phyloP scores from a whole-genome alignment of 2,888 invertebrate genomes.

The Lordiphosa fenestrarum region DNA sequence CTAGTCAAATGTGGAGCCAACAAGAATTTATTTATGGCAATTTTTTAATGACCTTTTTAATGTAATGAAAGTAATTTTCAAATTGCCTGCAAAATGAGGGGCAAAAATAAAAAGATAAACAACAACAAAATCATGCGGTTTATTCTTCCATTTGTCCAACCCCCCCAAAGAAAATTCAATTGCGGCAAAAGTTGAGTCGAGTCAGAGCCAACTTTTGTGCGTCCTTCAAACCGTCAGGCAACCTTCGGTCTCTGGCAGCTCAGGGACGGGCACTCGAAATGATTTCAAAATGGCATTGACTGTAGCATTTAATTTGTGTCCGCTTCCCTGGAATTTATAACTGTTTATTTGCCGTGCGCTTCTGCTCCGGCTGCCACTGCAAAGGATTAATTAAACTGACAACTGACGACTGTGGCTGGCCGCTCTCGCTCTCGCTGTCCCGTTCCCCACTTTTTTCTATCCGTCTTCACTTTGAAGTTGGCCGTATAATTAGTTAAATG shows the following conservation, averaged over 20 bases:
- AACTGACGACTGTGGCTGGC: conserved; percentile 59
- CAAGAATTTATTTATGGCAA: conserved; percentile 39
- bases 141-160: conserved; percentile 18
- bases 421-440: conserved; percentile 1
- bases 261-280: conserved; percentile 56
- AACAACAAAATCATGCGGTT: conserved; percentile 12
- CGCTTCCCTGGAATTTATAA: conserved; percentile 50
- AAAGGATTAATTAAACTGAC: conserved; percentile 77
- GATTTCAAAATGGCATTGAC: conserved; percentile 70
- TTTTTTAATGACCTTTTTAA: conserved; percentile 73
- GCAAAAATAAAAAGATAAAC: neutral
- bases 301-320: conserved; percentile 71
- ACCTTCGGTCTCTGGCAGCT: neutral
- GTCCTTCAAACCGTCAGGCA: conserved; percentile 37
- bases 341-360: conserved; percentile 61
- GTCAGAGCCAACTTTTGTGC: conserved; percentile 48
- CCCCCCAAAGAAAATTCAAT: conserved; percentile 50
- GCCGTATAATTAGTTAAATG: conserved; percentile 71
- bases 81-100: conserved; percentile 37
- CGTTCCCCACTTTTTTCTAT: conserved; percentile 1
- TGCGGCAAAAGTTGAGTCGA: conserved; percentile 51
- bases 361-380: conserved; percentile 46
- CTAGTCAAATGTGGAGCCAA: conserved; percentile 14
- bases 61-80: conserved; percentile 70
- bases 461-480: conserved; percentile 51